phyloP scores from a whole-genome alignment of 1,140 invertebrate species.

The Aphelenchoides fujianensis region DNA sequence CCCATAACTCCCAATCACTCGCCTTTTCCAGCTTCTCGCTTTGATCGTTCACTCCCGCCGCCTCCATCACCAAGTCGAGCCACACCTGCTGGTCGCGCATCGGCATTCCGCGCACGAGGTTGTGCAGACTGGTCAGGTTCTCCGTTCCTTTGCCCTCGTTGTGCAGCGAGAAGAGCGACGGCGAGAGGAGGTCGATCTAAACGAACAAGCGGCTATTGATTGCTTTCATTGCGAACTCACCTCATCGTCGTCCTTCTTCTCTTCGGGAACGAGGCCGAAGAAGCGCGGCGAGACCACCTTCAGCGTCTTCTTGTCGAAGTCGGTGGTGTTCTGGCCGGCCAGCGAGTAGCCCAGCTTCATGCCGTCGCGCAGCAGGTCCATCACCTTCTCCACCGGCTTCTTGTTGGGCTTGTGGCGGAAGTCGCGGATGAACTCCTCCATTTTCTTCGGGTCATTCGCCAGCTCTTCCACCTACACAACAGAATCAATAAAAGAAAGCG shows the following conservation, averaged over 20 bases:
- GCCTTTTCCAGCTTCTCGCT: slow-evolving; percentile 24
- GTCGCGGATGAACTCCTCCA: not conserved
- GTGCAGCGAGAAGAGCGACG: slow-evolving; percentile 47
- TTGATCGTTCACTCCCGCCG: slow-evolving; percentile 48
- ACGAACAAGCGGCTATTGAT: slow-evolving; percentile 21
- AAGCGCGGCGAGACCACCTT: slow-evolving; percentile 16
- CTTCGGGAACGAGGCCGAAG: slow-evolving; percentile 8
- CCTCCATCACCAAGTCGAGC: slow-evolving; percentile 52
- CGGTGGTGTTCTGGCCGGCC: slow-evolving; percentile 23
- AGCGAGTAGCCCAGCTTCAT: slow-evolving; percentile 46
- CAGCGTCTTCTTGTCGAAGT: slow-evolving; percentile 16
- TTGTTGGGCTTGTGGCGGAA: not conserved
- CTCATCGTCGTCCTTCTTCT: not conserved
- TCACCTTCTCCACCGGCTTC: slow-evolving; percentile 27
- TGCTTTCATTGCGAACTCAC: not conserved
- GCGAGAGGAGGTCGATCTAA: slow-evolving; percentile 36
- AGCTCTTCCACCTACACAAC: not conserved
- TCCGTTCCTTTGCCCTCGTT: slow-evolving; percentile 45
- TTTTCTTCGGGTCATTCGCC: not conserved
- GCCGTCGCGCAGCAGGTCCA: slow-evolving; percentile 45
- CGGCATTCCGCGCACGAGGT: slow-evolving; percentile 35
- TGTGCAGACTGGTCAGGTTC: slow-evolving; percentile 39
- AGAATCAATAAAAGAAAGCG: not conserved
- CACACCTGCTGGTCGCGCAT: slow-evolving; percentile 46
- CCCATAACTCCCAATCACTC: too few species aligned